phyloP scores from a whole-genome alignment of 2,888 invertebrate species.

The Gastracanthus pulcherrimus region DNA sequence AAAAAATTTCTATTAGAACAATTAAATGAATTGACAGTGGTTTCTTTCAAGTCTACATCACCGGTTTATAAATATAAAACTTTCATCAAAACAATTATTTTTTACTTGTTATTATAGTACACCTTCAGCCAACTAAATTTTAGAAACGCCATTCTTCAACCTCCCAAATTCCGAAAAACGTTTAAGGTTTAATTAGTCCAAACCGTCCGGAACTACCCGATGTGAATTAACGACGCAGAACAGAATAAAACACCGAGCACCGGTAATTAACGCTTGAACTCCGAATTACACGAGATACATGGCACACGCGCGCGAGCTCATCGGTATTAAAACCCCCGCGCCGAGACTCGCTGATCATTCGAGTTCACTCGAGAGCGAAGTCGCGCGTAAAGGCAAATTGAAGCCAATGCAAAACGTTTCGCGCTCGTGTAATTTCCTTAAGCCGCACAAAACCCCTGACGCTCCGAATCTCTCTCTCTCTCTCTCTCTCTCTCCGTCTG shows the following conservation, averaged over 20 bases:
- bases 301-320: neutral
- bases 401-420: conserved; percentile 26
- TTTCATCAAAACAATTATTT: too few species aligned
- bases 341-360: too few species aligned
- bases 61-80: too few species aligned
- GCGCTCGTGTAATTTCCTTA: conserved; percentile 33
- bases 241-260: neutral
- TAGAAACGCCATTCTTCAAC: too few species aligned
- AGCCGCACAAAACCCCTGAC: conserved; percentile 12
- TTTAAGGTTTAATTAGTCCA: too few species aligned
- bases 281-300: neutral
- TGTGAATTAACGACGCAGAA: neutral
- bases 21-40: too few species aligned
- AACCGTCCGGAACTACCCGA: neutral
- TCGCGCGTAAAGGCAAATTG: conserved; percentile 25
- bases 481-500: too few species aligned
- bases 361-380: neutral
- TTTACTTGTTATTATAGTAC: too few species aligned
- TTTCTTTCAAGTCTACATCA: too few species aligned
- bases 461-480: neutral
- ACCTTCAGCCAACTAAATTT: too few species aligned
- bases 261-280: neutral
- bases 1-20: too few species aligned
- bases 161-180: too few species aligned
- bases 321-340: neutral